These are phyloP conservation scores for Agonopterix subpropinquella DNA, from an alignment of 2,888 invertebrate species.

Conservation along the genomic window DNA sequence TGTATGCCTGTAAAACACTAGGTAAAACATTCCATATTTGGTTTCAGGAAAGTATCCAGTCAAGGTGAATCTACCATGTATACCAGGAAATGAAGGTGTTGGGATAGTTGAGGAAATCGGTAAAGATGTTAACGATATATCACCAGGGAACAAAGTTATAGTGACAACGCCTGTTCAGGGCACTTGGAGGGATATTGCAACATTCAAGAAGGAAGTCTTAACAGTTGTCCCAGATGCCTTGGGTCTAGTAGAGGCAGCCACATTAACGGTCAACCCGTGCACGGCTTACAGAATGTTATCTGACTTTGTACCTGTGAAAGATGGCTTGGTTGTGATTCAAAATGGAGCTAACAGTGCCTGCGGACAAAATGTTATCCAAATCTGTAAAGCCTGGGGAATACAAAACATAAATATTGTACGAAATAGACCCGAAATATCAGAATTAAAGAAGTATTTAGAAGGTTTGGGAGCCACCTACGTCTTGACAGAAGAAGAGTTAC, in stretches of 20 bases:
- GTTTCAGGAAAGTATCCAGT: slow-evolving; percentile 67
- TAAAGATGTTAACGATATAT: slow-evolving; percentile 55
- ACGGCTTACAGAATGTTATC: slow-evolving; percentile 97
- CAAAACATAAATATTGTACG: slow-evolving; percentile 92
- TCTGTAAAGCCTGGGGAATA: slow-evolving; percentile 86
- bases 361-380: slow-evolving; percentile 96
- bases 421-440: slow-evolving; percentile 83
- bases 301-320: slow-evolving; percentile 85
- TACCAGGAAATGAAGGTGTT: slow-evolving; percentile 97
- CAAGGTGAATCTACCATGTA: slow-evolving; percentile 85
- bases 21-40: slow-evolving; percentile 4
- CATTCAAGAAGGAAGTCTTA: slow-evolving; percentile 75
- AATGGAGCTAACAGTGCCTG: slow-evolving; percentile 99
- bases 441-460: slow-evolving; percentile 81
- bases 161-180: slow-evolving; percentile 85
- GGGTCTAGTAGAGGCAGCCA: slow-evolving; percentile 86
- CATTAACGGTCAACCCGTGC: slow-evolving; percentile 94
- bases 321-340: slow-evolving; percentile 93
- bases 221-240: slow-evolving; percentile 83
- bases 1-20: neutral
- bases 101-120: slow-evolving; percentile 88
- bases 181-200: slow-evolving; percentile 88
- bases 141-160: slow-evolving; percentile 88
- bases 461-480: slow-evolving; percentile 90
- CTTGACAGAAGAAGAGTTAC: slow-evolving; percentile 78